These are phyloP conservation scores for Caenorhabditis remanei DNA, from an alignment of 1,140 invertebrate species.

Conservation along the genomic window DNA sequence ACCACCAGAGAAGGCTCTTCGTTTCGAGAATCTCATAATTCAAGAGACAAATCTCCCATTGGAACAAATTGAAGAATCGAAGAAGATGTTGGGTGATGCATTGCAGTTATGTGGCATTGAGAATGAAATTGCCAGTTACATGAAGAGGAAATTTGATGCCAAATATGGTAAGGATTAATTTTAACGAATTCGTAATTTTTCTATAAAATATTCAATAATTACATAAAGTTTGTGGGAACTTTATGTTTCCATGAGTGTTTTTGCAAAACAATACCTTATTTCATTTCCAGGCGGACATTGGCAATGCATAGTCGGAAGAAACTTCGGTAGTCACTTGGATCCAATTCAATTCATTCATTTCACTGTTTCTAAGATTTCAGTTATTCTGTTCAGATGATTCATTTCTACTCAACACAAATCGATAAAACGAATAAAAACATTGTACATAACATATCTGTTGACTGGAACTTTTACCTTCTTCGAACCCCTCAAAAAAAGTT, in stretches of 20 bases:
- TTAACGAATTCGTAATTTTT: too few relatives aligned
- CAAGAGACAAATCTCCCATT: conserved; percentile 31
- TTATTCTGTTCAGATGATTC: conserved; percentile 61
- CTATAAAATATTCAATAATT: too few relatives aligned
- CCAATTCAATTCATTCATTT: conserved; percentile 57
- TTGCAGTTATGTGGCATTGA: conserved; percentile 58
- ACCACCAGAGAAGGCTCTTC: conserved; percentile 55
- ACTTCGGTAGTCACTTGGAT: conserved; percentile 61
- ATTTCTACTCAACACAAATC: too few relatives aligned
- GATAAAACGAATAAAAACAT: too few relatives aligned
- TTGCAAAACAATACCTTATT: too few relatives aligned
- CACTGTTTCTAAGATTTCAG: conserved; percentile 52
- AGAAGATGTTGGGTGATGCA: conserved; percentile 57
- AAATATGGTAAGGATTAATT: conserved; percentile 36
- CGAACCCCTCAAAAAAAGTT: too few relatives aligned
- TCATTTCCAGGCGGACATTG: conserved; percentile 49
- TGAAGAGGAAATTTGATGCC: conserved; percentile 58
- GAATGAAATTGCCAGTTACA: conserved; percentile 60
- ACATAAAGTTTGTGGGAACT: too few relatives aligned
- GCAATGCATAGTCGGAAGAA: conserved; percentile 59
- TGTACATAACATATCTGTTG: too few relatives aligned
- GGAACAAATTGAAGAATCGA: conserved; percentile 29
- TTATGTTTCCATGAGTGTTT: too few relatives aligned
- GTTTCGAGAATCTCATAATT: conserved; percentile 52
- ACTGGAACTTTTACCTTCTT: too few relatives aligned